Evolutionary conservation across 2,888 invertebrate species (phyloP), one percentile per base, ranked within the genome.

Genomic region (Pammene aurita): DNA sequence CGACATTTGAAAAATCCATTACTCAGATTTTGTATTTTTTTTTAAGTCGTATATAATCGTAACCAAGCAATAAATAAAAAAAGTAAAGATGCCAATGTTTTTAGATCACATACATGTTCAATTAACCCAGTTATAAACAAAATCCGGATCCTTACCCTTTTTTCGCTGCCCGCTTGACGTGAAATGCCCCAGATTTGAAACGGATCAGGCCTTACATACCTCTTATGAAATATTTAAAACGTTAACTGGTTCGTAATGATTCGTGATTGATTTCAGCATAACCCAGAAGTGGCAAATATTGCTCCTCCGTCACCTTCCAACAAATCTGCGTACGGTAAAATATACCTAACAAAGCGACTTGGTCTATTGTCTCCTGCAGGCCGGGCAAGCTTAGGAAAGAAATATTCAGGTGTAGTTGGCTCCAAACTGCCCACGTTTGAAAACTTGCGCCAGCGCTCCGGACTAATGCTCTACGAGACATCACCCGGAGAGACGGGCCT

Each of bases 391-490:
- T 74, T 90, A 13, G 89, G 89, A 13, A 87, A 89, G 42, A 77
- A 75, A 34, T 88, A 92, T 38, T 67, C 76, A 7, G 77, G 78
- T n/a, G 78, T 84, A 1, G 73, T 70, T 0, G 90, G 88, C 1
- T 26, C 78, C 0, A 70, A 16, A 1, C 93, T 96, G 1, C 91
- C 94, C 35, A 93, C 94, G 0, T 96, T 96, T 76, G 96, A 96
- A 81, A 79, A 90, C 52, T 79, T 96, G 7, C 88, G 93, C 66
- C 94, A 95, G 74, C 89, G 92, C 67, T 92, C 93, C 14, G 96
- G 96, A 0, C 88, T 95, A 52, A 85, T 96, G 7, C 81, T 95
- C 0, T 96, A 96, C 75, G 94, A 94, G 80, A 94, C 94, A 0
- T 79, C 68, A 5, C 72, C 95, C 67, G 64, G 74, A 72, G 78